Conservation (phyloP, 2,888 invertebrate genomes). For the Darwinula stevensoni region DNA sequence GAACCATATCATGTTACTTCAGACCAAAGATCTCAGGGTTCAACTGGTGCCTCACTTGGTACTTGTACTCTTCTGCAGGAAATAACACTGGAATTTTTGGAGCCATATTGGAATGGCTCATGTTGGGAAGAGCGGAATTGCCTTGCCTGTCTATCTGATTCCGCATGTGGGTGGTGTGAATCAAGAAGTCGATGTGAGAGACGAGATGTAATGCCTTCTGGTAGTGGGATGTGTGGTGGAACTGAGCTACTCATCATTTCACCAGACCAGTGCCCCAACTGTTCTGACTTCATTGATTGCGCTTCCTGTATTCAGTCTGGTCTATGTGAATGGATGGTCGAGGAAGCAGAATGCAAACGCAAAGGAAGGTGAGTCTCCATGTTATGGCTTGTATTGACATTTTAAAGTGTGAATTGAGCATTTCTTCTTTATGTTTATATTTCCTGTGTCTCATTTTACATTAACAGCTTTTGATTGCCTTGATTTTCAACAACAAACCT, state of each 20-base stretch:
- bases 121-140: constrained; percentile 53
- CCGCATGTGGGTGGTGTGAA: constrained; percentile 75
- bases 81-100: constrained; percentile 61
- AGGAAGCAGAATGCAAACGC: constrained; percentile 55
- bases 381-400: no score
- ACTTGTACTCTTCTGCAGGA: no score
- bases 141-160: constrained; percentile 55
- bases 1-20: no score
- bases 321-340: constrained; percentile 73
- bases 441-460: no score
- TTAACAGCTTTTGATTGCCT: no score
- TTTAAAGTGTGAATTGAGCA: no score
- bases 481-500: no score
- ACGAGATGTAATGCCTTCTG: constrained; percentile 32
- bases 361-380: no score
- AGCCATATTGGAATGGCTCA: constrained; percentile 51
- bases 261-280: constrained; percentile 54
- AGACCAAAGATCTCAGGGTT: no score
- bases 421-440: no score
- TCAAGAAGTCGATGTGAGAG: constrained; percentile 35
- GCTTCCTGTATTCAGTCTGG: constrained; percentile 43
- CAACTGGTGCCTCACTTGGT: no score
- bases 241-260: constrained; percentile 55
- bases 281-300: constrained; percentile 66
- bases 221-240: constrained; percentile 19